Evolutionary conservation across 2,888 invertebrate species (phyloP).

Genomic region (Diaperis boleti): DNA sequence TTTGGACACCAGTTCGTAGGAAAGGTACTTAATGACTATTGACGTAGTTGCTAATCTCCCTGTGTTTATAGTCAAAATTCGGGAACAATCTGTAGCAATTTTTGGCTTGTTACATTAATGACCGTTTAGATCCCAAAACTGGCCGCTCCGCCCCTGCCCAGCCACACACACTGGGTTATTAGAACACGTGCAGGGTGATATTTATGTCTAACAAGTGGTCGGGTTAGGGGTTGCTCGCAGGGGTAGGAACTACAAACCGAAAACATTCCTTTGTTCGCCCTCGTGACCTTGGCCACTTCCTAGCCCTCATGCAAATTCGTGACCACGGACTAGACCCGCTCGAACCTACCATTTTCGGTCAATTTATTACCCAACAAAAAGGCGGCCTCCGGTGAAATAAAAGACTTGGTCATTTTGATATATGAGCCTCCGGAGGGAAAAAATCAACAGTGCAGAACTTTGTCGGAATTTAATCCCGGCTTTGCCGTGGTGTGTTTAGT

Average conservation of each 20-base stretch:
- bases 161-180: conserved; percentile 50
- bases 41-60: background rate
- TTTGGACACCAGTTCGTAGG: too few relatives aligned
- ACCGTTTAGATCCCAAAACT: background rate
- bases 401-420: conserved; percentile 17
- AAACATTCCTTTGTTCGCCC: conserved; percentile 30
- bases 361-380: conserved; percentile 7
- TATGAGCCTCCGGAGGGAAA: conserved; percentile 12
- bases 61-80: conserved; percentile 8
- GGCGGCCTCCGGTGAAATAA: conserved; percentile 16
- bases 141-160: background rate
- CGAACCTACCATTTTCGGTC: conserved; percentile 6
- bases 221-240: conserved; percentile 43
- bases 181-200: conserved; percentile 53
- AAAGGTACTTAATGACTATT: background rate
- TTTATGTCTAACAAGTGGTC: conserved; percentile 49
- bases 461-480: conserved; percentile 12
- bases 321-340: too few relatives aligned
- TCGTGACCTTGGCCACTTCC: conserved; percentile 26
- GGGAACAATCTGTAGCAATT: too few relatives aligned
- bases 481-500: conserved; percentile 3
- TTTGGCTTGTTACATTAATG: too few relatives aligned
- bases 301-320: conserved; percentile 13
- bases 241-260: conserved; percentile 9
- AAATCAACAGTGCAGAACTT: conserved; percentile 22